A percentile compares a stretch with the other conserved stretches of the same genome.
Evolutionary conservation across 1,140 invertebrate genomes (phyloP).

Genomic region (Delia radicum): DNA sequence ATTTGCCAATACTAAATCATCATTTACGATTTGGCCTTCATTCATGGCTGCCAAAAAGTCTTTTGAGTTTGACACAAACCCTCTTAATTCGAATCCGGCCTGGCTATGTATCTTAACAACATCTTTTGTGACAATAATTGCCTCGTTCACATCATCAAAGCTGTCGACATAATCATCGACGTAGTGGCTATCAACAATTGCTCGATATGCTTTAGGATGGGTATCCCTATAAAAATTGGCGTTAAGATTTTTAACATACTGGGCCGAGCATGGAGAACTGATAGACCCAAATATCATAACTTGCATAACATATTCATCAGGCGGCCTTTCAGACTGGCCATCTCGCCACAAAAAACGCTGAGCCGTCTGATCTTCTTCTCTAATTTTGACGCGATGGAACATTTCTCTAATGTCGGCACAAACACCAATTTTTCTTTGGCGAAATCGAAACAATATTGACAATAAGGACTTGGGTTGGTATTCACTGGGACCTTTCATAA

Average conservation of each 20-base stretch:
- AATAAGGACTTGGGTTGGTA: not conserved
- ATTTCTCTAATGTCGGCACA: slow-evolving; percentile 12
- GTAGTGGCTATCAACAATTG: not conserved
- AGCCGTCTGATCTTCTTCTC: slow-evolving; percentile 28
- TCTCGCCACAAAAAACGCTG: slow-evolving; percentile 42
- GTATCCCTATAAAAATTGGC: not conserved
- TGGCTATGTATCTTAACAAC: not conserved
- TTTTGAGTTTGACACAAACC: not conserved
- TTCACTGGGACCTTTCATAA: slow-evolving; percentile 12
- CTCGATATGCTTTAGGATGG: not conserved
- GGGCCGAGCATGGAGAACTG: not conserved
- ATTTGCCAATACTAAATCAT: not conserved
- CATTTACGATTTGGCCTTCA: not conserved
- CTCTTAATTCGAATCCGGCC: not conserved
- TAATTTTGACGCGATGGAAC: slow-evolving; percentile 36
- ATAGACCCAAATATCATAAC: slow-evolving; percentile 3
- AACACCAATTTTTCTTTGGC: not conserved
- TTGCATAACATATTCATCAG: not conserved
- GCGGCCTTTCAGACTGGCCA: not conserved
- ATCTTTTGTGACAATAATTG: not conserved
- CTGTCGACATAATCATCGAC: not conserved
- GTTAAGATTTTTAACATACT: slow-evolving; percentile 2
- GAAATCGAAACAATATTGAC: not conserved
- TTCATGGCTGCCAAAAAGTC: not conserved
- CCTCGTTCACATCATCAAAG: not conserved